A percentile compares a stretch with the other conserved stretches of the same genome.
Conservation (phyloP, 2,888 invertebrate species). For the Tortricodes alternella region DNA sequence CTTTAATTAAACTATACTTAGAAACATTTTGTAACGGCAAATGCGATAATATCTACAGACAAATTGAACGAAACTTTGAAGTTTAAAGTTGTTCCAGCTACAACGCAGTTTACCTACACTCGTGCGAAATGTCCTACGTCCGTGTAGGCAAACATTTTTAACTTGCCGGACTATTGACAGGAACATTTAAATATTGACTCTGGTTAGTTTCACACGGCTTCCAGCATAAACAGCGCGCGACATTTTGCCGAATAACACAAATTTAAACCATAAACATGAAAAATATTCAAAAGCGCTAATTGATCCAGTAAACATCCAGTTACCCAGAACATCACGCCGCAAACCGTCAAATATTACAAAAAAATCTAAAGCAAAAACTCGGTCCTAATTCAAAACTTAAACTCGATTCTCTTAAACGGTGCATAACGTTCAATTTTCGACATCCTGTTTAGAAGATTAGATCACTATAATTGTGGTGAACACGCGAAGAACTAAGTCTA, state of each 20-base stretch:
- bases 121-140: conserved; percentile 43
- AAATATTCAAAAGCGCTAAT: conserved; percentile 19
- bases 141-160: conserved; percentile 39
- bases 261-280: conserved; percentile 17
- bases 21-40: not conserved
- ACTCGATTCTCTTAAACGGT: conserved; percentile 39
- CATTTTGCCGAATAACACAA: conserved; percentile 34
- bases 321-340: conserved; percentile 37
- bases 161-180: conserved; percentile 37
- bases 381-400: conserved; percentile 37
- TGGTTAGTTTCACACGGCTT: conserved; percentile 43
- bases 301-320: conserved; percentile 25
- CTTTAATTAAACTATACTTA: conserved; percentile 15
- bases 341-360: conserved; percentile 20
- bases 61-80: not conserved
- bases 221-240: conserved; percentile 24
- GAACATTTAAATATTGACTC: conserved; percentile 40
- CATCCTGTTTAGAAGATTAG: conserved; percentile 64
- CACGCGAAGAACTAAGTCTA: conserved; percentile 40
- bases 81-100: not conserved
- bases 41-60: not conserved
- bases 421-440: conserved; percentile 53
- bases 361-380: conserved; percentile 36
- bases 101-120: conserved; percentile 28
- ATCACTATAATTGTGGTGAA: conserved; percentile 62